Evolutionary conservation across 2,113 vertebrate genomes (phyloP).

Genomic region (Zosterops japonicus): DNA sequence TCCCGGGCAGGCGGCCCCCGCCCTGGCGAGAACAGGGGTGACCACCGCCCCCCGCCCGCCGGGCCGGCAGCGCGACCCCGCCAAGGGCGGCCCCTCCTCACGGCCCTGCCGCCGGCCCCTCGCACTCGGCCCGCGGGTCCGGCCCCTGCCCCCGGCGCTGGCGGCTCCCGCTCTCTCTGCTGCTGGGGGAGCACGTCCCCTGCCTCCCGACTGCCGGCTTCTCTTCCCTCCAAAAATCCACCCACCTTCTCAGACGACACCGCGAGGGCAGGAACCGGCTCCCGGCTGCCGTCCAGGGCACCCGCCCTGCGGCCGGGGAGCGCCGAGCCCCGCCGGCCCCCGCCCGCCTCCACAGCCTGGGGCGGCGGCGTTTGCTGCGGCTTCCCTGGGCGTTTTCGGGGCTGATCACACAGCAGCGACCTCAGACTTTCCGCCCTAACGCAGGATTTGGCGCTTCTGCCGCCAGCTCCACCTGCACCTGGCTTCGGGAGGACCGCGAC

Average conservation of each 20-base stretch:
- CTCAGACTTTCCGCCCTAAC: not conserved
- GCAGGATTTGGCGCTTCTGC: not conserved
- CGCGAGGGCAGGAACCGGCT: not conserved
- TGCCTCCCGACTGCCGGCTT: not conserved
- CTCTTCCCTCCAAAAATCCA: constrained; percentile 17
- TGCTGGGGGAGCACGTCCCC: not conserved
- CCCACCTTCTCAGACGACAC: constrained; percentile 5
- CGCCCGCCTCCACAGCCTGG: not conserved
- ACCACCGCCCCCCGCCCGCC: not conserved
- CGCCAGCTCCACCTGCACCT: not conserved
- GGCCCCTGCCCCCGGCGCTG: not conserved
- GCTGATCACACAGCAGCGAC: not conserved
- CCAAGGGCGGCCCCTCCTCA: not conserved
- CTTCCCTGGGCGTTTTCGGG: not conserved
- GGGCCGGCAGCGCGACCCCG: not conserved
- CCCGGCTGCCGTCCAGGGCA: constrained; percentile 5
- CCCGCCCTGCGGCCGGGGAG: constrained; percentile 7
- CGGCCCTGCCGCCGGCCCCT: not conserved
- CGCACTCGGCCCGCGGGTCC: not conserved
- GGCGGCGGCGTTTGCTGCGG: not conserved
- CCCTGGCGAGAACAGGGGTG: not conserved
- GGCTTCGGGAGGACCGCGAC: not conserved
- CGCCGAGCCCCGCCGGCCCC: not conserved
- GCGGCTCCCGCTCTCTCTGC: not conserved
- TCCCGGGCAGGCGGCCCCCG: not conserved